Evolutionary conservation across 1,140 invertebrate genomes (phyloP).

Genomic region (Pomacea maculata): DNA sequence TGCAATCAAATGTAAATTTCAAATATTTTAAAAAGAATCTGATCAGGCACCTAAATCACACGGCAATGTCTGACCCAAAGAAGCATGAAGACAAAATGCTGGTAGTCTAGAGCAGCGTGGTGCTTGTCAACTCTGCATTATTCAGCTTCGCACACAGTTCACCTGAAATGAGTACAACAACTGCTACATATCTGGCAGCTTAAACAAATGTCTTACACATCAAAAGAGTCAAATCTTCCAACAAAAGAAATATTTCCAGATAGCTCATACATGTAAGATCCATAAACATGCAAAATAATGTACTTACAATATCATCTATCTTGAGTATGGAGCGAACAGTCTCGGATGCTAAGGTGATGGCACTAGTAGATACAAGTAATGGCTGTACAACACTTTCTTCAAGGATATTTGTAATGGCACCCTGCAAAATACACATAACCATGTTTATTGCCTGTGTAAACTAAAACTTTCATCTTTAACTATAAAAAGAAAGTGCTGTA

Average conservation of each 20-base stretch:
- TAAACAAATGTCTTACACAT: background rate
- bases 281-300: background rate
- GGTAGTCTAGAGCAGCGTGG: background rate
- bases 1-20: too few species aligned
- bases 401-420: conserved; percentile 93
- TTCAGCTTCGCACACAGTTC: conserved; percentile 24
- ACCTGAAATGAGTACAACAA: conserved; percentile 21
- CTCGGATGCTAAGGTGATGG: conserved; percentile 94
- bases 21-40: too few species aligned
- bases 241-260: background rate
- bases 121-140: background rate
- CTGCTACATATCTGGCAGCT: background rate
- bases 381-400: conserved; percentile 99
- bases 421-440: conserved; percentile 65
- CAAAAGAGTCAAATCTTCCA: background rate
- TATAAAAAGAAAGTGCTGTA: too few species aligned
- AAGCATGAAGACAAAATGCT: background rate
- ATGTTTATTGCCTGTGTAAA: background rate
- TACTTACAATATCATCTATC: conserved; percentile 94
- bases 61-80: background rate
- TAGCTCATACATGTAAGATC: background rate
- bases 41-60: background rate
- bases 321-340: conserved; percentile 98
- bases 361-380: conserved; percentile 91
- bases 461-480: background rate